Conservation (phyloP, 2,113 vertebrate genomes). For the Rhinogobius similis region DNA sequence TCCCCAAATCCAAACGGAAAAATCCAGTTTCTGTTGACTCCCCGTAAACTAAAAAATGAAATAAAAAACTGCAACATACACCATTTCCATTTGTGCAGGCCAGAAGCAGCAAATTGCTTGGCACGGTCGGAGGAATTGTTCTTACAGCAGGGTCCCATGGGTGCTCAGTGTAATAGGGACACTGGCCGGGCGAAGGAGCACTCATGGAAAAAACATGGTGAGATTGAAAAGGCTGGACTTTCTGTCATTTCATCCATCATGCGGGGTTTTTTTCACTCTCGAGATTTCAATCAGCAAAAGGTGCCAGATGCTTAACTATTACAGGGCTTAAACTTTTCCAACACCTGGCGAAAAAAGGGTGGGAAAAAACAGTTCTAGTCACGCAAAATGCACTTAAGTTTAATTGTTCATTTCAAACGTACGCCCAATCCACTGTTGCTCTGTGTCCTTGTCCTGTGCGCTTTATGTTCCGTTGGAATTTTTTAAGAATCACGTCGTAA, state of each 20-base stretch:
- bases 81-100: constrained; percentile 5
- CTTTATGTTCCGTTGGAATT: too few species aligned
- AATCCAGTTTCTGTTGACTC: constrained; percentile 10
- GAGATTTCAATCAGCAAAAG: neutral
- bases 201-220: neutral
- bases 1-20: neutral
- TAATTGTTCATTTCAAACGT: too few species aligned
- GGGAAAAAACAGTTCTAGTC: too few species aligned
- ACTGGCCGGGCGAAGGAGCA: constrained; percentile 5
- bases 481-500: too few species aligned
- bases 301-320: neutral
- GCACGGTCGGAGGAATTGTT: constrained; percentile 26
- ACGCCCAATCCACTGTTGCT: too few species aligned
- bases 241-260: constrained; percentile 17
- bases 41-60: neutral
- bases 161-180: constrained; percentile 26
- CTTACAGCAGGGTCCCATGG: constrained; percentile 19
- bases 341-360: too few species aligned
- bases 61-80: constrained; percentile 11
- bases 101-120: constrained; percentile 27
- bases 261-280: neutral
- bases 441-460: too few species aligned
- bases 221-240: constrained; percentile 25
- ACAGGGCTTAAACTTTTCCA: too few species aligned
- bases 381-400: too few species aligned